These are phyloP conservation scores for Odontamblyopus rebecca DNA, from an alignment of 2,797 vertebrate genomes.

Conservation along the genomic window DNA sequence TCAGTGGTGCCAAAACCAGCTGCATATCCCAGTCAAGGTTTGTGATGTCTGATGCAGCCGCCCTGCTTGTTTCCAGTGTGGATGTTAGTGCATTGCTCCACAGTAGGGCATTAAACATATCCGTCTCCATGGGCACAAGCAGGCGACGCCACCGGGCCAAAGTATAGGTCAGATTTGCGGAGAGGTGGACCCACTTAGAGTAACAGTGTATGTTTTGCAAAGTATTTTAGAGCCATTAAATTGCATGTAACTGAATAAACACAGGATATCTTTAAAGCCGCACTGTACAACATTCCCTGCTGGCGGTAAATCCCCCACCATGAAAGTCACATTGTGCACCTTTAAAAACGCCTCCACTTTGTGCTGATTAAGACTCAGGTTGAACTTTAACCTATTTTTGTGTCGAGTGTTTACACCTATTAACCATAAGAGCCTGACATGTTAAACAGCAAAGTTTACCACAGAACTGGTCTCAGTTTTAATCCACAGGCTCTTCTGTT, in stretches of 20 bases:
- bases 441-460: background rate
- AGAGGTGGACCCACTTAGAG: background rate
- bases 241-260: background rate
- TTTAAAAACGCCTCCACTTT: background rate
- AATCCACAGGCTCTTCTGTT: background rate
- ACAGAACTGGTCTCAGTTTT: background rate
- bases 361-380: background rate
- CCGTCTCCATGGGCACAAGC: background rate
- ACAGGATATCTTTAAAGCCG: background rate
- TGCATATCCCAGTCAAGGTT: conserved; percentile 67
- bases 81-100: background rate
- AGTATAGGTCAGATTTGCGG: background rate
- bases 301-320: background rate
- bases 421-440: background rate
- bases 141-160: background rate
- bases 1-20: conserved; percentile 62
- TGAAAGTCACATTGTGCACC: background rate
- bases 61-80: too few relatives aligned
- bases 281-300: background rate
- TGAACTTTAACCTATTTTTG: background rate
- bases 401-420: background rate
- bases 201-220: background rate
- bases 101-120: background rate
- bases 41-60: conserved; percentile 8
- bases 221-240: background rate